Conservation (phyloP, 2,797 vertebrate genomes). For the Ptychadena robeensis region DNA sequence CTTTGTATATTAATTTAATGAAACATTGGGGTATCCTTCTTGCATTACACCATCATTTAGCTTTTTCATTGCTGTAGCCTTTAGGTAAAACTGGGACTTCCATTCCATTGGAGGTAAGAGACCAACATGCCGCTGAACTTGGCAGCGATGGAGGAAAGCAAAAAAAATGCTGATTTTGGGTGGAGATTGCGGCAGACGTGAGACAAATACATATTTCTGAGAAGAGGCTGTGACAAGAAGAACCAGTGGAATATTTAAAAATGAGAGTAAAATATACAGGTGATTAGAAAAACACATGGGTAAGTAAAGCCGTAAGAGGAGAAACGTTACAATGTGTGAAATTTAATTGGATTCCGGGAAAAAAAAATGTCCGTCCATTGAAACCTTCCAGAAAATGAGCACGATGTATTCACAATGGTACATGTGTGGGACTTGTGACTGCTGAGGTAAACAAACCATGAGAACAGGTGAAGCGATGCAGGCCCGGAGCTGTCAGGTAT, state of each 20-base stretch:
- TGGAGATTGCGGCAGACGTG: neutral
- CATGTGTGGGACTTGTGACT: conserved; percentile 21
- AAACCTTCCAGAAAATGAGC: conserved; percentile 43
- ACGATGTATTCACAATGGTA: conserved; percentile 28
- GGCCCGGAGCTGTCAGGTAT: conserved; percentile 41
- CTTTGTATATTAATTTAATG: too few species aligned
- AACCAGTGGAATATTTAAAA: conserved; percentile 4
- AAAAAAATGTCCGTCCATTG: conserved; percentile 14
- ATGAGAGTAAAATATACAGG: neutral
- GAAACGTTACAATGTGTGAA: conserved; percentile 28
- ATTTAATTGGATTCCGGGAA: conserved; percentile 43
- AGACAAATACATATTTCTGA: neutral
- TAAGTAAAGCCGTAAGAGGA: neutral
- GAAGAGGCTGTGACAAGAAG: neutral
- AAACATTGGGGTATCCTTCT: too few species aligned
- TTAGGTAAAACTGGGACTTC: too few species aligned
- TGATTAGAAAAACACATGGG: conserved; percentile 35
- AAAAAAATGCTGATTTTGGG: neutral
- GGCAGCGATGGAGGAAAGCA: neutral
- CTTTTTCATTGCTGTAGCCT: too few species aligned
- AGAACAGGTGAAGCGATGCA: conserved; percentile 48
- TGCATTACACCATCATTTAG: too few species aligned
- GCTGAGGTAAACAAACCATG: conserved; percentile 33
- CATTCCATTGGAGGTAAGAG: too few species aligned
- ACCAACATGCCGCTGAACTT: neutral